Conservation (phyloP, 2,888 invertebrate species). For the Protophormia terraenovae region DNA sequence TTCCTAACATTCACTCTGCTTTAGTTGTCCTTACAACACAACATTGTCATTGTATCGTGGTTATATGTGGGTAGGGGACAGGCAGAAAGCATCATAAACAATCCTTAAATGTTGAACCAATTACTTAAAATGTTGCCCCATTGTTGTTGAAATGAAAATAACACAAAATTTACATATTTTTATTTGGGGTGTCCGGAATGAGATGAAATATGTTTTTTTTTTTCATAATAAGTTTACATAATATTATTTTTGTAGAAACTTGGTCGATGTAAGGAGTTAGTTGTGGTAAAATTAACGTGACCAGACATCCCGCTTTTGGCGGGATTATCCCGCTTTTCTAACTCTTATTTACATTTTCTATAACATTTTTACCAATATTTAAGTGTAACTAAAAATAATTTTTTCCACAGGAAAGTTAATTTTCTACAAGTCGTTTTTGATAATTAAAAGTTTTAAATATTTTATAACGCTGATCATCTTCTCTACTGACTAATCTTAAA, state of each 20-base stretch:
- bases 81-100: slow-evolving; percentile 73
- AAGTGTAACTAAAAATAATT: no score
- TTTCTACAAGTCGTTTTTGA: no score
- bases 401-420: no score
- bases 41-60: not conserved
- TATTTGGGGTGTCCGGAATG: slow-evolving; percentile 61
- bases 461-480: no score
- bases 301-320: no score
- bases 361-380: no score
- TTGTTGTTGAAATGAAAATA: slow-evolving; percentile 74
- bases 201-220: slow-evolving; percentile 8
- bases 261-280: not conserved
- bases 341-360: no score
- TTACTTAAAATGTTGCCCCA: slow-evolving; percentile 81
- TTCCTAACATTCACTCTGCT: not conserved
- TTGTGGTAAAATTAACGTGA: not conserved
- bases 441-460: no score
- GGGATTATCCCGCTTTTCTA: no score
- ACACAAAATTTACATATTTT: slow-evolving; percentile 80
- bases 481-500: no score
- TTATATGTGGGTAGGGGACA: not conserved
- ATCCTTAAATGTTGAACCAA: slow-evolving; percentile 81
- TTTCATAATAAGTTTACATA: slow-evolving; percentile 2
- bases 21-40: slow-evolving; percentile 10
- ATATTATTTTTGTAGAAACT: not conserved